A percentile compares a stretch with the other conserved stretches of the same genome.
These are phyloP conservation scores for Dromococcyx pavoninus DNA, from an alignment of 2,797 vertebrate genomes.

Conservation along the genomic window DNA sequence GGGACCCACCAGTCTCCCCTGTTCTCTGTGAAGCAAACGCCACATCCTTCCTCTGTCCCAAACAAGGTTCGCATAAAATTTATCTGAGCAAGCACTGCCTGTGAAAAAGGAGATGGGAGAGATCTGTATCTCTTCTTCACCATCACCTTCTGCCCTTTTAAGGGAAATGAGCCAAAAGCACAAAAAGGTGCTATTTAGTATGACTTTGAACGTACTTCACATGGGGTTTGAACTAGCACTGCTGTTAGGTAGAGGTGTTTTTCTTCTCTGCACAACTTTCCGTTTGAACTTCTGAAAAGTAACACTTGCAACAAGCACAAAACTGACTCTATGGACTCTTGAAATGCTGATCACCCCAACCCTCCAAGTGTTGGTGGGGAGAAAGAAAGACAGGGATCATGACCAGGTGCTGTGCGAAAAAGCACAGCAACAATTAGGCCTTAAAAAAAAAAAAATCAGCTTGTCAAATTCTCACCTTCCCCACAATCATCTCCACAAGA, in stretches of 20 bases:
- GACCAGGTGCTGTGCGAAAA: neutral
- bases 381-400: neutral
- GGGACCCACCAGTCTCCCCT: neutral
- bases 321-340: neutral
- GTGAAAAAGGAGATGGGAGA: neutral
- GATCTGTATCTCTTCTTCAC: neutral
- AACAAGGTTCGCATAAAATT: neutral
- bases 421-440: neutral
- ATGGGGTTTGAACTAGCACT: accelerated
- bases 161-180: neutral
- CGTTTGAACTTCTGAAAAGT: neutral
- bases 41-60: neutral
- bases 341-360: neutral
- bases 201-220: accelerated
- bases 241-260: neutral
- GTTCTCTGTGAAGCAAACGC: neutral
- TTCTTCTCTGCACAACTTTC: neutral
- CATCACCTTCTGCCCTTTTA: neutral
- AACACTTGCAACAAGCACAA: neutral
- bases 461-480: neutral
- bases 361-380: neutral
- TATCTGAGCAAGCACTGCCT: neutral
- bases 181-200: too few species aligned
- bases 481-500: neutral
- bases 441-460: neutral